Percentiles rank a stretch among this genome's conserved stretches.
Conservation (phyloP, 2,888 invertebrate species). For the Cynaeus angustus region DNA sequence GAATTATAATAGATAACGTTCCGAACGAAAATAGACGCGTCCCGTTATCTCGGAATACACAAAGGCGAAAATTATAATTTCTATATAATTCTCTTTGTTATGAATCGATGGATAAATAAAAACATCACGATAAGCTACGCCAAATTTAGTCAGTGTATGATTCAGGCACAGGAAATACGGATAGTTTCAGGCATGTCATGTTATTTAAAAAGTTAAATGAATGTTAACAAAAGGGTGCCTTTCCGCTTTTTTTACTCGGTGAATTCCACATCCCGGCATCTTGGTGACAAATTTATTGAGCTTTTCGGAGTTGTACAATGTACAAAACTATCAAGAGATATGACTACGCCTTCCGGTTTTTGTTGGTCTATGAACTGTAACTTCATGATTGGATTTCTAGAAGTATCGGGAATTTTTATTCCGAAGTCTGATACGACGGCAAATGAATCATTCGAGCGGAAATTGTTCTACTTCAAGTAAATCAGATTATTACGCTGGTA, state of each 20-base stretch:
- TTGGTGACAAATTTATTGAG: no score
- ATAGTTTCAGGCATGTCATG: conserved; percentile 26
- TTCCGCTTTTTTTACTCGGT: conserved; percentile 10
- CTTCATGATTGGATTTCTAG: no score
- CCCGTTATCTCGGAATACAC: conserved; percentile 22
- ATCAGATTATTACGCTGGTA: conserved; percentile 8
- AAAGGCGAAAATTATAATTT: conserved; percentile 18
- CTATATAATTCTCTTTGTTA: conserved; percentile 14
- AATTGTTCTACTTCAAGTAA: conserved; percentile 20
- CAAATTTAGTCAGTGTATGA: conserved; percentile 23
- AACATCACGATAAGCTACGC: conserved; percentile 23
- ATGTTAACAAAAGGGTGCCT: background rate
- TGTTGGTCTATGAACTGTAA: background rate
- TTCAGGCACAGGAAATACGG: conserved; percentile 36
- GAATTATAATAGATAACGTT: conserved; percentile 5
- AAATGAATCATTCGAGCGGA: conserved; percentile 32
- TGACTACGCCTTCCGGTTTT: conserved; percentile 17
- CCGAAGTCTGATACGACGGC: background rate
- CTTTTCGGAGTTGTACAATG: no score
- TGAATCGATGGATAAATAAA: conserved; percentile 21
- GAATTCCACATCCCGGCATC: background rate
- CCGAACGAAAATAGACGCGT: background rate
- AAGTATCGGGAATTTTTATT: background rate
- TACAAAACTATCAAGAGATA: background rate
- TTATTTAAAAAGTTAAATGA: conserved; percentile 24